A percentile compares a stretch with the other conserved stretches of the same genome.
These are phyloP conservation scores for Bradynema listronoti DNA, from an alignment of 1,140 invertebrate species.

Conservation along the genomic window DNA sequence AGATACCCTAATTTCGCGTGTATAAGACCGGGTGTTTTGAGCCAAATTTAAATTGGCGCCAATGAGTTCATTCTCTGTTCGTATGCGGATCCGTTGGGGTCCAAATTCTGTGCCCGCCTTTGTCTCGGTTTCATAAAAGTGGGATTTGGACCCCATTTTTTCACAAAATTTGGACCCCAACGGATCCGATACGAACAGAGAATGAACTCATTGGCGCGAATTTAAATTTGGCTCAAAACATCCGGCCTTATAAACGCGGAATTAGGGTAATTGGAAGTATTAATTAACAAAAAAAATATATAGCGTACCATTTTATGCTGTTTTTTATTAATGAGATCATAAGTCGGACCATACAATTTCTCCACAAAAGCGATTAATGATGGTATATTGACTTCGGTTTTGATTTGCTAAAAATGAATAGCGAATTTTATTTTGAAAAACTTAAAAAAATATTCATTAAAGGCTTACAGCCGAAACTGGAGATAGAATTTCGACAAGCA, in stretches of 20 bases:
- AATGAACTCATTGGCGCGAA: not conserved
- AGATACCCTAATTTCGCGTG: too few relatives aligned
- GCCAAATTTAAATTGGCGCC: too few relatives aligned
- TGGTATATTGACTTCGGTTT: constrained; percentile 96
- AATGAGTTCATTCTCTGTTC: too few relatives aligned
- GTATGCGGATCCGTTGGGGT: too few relatives aligned
- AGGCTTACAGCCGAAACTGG: constrained; percentile 84
- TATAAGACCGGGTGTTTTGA: too few relatives aligned
- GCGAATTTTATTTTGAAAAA: constrained; percentile 13
- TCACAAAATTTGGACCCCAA: too few relatives aligned
- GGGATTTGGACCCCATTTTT: too few relatives aligned
- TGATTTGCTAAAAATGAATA: constrained; percentile 84
- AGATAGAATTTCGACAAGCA: constrained; percentile 96
- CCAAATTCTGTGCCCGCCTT: too few relatives aligned
- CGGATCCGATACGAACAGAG: too few relatives aligned
- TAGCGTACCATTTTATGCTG: constrained; percentile 81
- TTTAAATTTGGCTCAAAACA: not conserved
- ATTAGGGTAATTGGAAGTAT: not conserved
- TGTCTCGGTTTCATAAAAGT: too few relatives aligned
- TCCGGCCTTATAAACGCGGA: not conserved
- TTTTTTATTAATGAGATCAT: constrained; percentile 93
- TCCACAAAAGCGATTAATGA: constrained; percentile 98
- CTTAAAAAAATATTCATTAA: constrained; percentile 3
- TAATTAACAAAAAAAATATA: constrained; percentile 14
- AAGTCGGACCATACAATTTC: constrained; percentile 85